Evolutionary conservation across 2,113 vertebrate genomes (phyloP), one percentile per base, ranked within the genome.

Genomic region (Solea solea): DNA sequence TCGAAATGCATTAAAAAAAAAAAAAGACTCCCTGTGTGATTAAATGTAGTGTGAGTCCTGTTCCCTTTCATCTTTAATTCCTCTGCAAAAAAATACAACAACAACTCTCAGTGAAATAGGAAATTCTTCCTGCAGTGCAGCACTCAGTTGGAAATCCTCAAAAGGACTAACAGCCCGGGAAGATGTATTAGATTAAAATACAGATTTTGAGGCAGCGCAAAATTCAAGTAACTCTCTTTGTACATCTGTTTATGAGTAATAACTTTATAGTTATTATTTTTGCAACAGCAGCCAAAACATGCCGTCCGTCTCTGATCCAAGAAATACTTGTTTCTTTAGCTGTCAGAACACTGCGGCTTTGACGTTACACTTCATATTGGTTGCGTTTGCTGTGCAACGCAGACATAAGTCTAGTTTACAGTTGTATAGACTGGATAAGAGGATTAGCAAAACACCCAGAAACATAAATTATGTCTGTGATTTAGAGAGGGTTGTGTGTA

Each of bases 381-480:
- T 10, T 15, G 14, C 15, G 21, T 28, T 28, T 68, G 54, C 55
- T 58, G 21, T 46, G 41, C 16, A 40, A 45, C 6, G 21, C 46
- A 58, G 50, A 60, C 21, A 45, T 62, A 63, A 74, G 74, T 57
- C 41, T 64, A 51, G 74, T 78, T 79, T 62, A 71, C 54, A 72
- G 40, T 74, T 76, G 56, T 58, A 83, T 53, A 65, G 25, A 59
- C 2, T 52, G 56, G 57, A 53, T 75, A 72, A 83, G 78, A 82
- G 72, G 68, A 80, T 83, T 81, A 77, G 64, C 56, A 64, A 60
- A 71, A 64, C 57, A 46, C 4, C 21, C 49, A 48, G 62, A 81
- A 65, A 72, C 74, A 49, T 16, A 59, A 63, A 76, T 68, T 14
- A 25, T 52, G 52, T 54, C 15, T 48, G 55, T 10, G 40, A 56